A percentile compares a stretch with the other conserved stretches of the same genome.
Evolutionary conservation across 2,113 vertebrate genomes (phyloP).

Genomic region (Bettongia penicillata): DNA sequence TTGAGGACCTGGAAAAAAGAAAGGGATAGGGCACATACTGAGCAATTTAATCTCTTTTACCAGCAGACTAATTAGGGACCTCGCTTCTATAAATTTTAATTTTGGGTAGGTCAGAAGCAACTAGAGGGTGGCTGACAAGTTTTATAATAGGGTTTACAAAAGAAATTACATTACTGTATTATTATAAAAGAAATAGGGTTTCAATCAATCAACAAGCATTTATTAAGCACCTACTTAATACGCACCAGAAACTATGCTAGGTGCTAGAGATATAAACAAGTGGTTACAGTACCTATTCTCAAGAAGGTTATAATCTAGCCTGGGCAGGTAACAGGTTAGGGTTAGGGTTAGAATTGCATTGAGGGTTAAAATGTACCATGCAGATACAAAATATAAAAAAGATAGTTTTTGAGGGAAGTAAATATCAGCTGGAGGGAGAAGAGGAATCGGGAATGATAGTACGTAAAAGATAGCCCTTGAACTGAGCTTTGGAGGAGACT

Average conservation of each 20-base stretch:
- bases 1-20: conserved; percentile 89
- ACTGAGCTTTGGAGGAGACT: neutral
- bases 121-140: neutral
- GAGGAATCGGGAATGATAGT: neutral
- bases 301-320: neutral
- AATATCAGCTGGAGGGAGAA: neutral
- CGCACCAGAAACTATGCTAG: too few species aligned
- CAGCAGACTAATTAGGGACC: accelerated
- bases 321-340: neutral
- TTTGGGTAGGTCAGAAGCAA: neutral
- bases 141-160: neutral
- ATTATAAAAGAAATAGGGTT: neutral
- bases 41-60: accelerated
- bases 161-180: too few species aligned
- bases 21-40: neutral
- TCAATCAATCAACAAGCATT: neutral
- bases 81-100: neutral
- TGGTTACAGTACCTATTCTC: neutral
- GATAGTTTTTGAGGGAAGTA: neutral
- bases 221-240: too few species aligned
- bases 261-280: neutral
- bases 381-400: neutral
- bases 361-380: neutral
- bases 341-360: too few species aligned
- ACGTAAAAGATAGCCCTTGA: neutral